phyloP scores from a whole-genome alignment of 92 coral and sea anemone genomes.

The Chrysogorgia sp. region DNA sequence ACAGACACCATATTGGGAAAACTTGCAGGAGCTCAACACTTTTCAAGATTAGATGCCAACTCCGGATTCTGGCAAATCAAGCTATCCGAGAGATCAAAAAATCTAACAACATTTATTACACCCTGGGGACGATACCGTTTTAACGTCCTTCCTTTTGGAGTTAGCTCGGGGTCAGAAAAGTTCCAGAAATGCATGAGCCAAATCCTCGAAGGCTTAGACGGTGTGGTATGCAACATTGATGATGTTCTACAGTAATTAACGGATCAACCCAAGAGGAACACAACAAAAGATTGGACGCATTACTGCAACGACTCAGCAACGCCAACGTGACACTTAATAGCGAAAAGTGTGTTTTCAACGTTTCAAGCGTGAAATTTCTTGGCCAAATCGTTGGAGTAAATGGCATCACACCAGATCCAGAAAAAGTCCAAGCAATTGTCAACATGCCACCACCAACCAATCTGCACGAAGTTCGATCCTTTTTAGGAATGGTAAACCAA shows the following conservation, averaged over 20 bases:
- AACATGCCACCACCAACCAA: conserved; percentile 27
- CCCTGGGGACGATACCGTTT: conserved; percentile 62
- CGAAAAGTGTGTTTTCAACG: conserved; percentile 50
- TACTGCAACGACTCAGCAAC: conserved; percentile 38
- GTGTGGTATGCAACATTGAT: conserved; percentile 64
- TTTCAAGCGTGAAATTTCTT: conserved; percentile 39
- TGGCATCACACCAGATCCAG: too few species aligned
- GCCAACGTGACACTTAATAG: conserved; percentile 52
- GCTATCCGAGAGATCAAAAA: conserved; percentile 47
- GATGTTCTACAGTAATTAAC: conserved; percentile 48
- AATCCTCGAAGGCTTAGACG: conserved; percentile 45
- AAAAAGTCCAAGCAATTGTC: conserved; percentile 47
- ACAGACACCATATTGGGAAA: conserved; percentile 44
- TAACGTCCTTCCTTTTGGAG: conserved; percentile 57
- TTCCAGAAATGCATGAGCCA: conserved; percentile 58
- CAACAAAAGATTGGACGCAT: conserved; percentile 50
- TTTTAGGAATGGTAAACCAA: conserved; percentile 57
- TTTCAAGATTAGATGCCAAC: conserved; percentile 61
- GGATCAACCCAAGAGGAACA: conserved; percentile 57
- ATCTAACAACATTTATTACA: conserved; percentile 58
- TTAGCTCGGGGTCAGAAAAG: conserved; percentile 56
- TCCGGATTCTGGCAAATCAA: conserved; percentile 61
- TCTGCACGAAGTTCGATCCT: conserved; percentile 29
- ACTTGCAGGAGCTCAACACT: conserved; percentile 59
- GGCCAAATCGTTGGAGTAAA: too few species aligned